phyloP scores from a whole-genome alignment of 2,113 vertebrate genomes.

The Carassius gibelio region DNA sequence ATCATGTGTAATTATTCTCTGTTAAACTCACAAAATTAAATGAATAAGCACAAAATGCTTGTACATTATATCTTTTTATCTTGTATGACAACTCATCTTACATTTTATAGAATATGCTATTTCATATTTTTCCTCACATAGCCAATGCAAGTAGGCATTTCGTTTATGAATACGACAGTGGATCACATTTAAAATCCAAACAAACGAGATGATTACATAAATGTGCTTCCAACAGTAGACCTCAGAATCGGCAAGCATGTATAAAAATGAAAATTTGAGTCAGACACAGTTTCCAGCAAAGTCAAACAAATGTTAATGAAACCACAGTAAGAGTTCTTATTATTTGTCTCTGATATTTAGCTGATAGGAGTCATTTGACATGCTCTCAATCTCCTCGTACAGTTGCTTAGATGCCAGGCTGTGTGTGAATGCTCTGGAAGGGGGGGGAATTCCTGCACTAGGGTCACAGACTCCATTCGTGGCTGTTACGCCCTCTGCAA shows the following conservation, averaged over 20 bases:
- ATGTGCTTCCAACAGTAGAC: not conserved
- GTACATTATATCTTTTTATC: not conserved
- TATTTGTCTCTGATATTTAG: constrained; percentile 17
- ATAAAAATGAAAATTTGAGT: not conserved
- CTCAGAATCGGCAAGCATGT: not conserved
- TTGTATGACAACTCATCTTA: not conserved
- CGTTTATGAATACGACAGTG: not conserved
- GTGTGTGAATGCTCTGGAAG: constrained; percentile 36
- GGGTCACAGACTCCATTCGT: constrained; percentile 33
- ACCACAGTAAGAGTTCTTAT: constrained; percentile 12
- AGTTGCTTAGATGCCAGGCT: constrained; percentile 43
- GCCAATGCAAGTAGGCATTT: constrained; percentile 12
- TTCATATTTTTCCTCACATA: not conserved
- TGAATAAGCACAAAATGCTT: not conserved
- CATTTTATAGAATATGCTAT: not conserved
- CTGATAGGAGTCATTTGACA: not conserved
- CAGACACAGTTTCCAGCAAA: not conserved
- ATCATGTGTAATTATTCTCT: not conserved
- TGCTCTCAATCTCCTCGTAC: constrained; percentile 2
- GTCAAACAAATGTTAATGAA: constrained; percentile 33
- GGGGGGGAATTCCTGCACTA: constrained; percentile 42
- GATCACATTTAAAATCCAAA: constrained; percentile 14
- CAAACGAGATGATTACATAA: not conserved
- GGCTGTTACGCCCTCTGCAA: constrained; percentile 37
- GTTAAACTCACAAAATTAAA: not conserved